phyloP scores from a whole-genome alignment of 2,888 invertebrate species.

The Phengaris alcon region DNA sequence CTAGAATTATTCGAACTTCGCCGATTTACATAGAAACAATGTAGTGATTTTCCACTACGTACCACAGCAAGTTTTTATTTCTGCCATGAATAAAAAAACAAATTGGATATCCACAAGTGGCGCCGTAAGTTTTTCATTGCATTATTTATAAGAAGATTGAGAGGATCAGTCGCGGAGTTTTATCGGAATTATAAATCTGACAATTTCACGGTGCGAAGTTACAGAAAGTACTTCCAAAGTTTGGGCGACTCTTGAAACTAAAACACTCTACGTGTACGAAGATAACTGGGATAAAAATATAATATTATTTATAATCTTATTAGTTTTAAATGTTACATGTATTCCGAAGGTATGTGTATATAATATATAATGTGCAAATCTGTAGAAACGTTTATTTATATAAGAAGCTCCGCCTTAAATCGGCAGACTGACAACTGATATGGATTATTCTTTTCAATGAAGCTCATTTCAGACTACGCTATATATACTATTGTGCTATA shows the following conservation, averaged over 20 bases:
- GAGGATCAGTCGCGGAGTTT: neutral
- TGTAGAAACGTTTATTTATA: too few relatives aligned
- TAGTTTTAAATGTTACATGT: too few relatives aligned
- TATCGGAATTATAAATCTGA: constrained; percentile 21
- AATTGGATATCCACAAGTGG: neutral
- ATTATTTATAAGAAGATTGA: neutral
- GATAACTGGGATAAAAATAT: neutral
- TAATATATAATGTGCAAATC: too few relatives aligned
- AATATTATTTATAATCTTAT: too few relatives aligned
- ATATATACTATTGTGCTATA: too few relatives aligned
- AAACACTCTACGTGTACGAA: neutral
- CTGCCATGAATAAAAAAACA: neutral
- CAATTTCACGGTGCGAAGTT: constrained; percentile 13
- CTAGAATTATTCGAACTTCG: constrained; percentile 8
- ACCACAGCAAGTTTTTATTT: neutral
- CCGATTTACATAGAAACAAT: neutral
- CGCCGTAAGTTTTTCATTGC: neutral
- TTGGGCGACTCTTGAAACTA: constrained; percentile 15
- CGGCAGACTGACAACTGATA: too few relatives aligned
- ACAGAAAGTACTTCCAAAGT: neutral
- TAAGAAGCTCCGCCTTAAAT: too few relatives aligned
- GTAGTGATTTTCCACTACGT: neutral
- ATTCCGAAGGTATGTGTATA: too few relatives aligned
- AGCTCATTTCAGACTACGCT: too few relatives aligned
- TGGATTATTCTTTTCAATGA: too few relatives aligned